Percentiles rank a stretch among this genome's conserved stretches.
Evolutionary conservation across 2,797 vertebrate genomes (phyloP).

Genomic region (Sebastes variabilis): DNA sequence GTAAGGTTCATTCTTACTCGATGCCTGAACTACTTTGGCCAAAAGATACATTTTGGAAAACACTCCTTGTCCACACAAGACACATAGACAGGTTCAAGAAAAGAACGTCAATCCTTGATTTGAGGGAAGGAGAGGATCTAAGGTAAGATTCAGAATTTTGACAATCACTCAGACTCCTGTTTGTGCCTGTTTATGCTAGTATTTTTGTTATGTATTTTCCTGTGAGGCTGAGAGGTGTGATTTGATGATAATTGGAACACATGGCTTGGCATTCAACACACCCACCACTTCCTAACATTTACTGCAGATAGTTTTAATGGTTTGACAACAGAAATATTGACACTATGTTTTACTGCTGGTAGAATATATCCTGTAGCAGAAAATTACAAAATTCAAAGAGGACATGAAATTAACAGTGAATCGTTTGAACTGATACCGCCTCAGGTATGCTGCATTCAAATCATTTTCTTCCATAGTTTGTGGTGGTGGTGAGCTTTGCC

Average conservation of each 20-base stretch:
- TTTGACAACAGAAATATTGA: neutral
- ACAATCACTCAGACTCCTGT: neutral
- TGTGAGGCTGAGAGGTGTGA: neutral
- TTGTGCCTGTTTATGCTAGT: neutral
- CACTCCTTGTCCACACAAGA: neutral
- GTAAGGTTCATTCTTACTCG: neutral
- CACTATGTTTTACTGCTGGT: neutral
- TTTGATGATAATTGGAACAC: neutral
- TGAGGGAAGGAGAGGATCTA: neutral
- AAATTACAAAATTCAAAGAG: neutral
- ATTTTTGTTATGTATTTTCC: neutral
- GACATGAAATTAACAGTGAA: neutral
- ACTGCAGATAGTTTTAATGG: neutral
- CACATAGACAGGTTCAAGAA: no score
- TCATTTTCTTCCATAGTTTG: slow-evolving; percentile 78
- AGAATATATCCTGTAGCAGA: neutral
- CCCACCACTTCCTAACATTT: no score
- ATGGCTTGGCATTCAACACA: neutral
- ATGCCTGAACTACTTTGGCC: neutral
- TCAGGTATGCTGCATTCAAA: neutral
- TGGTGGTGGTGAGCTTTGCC: slow-evolving; percentile 91
- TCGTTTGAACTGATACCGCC: neutral
- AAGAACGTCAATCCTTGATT: no score
- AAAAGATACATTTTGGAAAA: neutral
- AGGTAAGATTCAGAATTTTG: neutral